Evolutionary conservation across 2,113 vertebrate genomes (phyloP).

Genomic region (Gila orcuttii): DNA sequence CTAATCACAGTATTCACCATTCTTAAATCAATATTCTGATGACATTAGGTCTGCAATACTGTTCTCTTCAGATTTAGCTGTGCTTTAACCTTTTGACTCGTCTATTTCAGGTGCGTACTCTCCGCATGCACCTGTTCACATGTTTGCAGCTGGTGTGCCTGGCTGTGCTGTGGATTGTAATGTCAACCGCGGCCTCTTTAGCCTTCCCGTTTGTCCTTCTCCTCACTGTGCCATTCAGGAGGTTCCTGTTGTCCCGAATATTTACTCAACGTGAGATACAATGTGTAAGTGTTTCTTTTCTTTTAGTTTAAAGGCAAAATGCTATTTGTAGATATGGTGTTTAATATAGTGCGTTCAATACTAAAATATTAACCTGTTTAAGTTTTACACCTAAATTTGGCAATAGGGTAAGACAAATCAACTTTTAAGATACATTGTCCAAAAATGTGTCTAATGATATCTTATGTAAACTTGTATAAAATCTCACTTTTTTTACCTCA

Average conservation of each 20-base stretch:
- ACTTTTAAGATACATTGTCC: too few relatives aligned
- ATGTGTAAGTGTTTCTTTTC: constrained; percentile 81
- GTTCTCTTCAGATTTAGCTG: not conserved
- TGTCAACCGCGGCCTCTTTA: constrained; percentile 92
- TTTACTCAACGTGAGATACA: constrained; percentile 89
- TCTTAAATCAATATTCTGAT: constrained; percentile 4
- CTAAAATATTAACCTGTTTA: too few relatives aligned
- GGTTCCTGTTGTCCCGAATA: constrained; percentile 87
- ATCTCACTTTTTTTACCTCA: too few relatives aligned
- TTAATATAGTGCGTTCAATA: too few relatives aligned
- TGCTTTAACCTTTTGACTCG: not conserved
- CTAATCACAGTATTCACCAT: not conserved
- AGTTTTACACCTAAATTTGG: too few relatives aligned
- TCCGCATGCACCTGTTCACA: constrained; percentile 97
- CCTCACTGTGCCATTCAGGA: constrained; percentile 91
- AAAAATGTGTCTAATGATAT: too few relatives aligned
- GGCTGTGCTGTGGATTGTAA: constrained; percentile 89
- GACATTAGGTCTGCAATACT: not conserved
- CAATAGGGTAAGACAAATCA: too few relatives aligned
- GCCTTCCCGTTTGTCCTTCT: constrained; percentile 98
- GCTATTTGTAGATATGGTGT: not conserved
- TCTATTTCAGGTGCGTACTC: constrained; percentile 85
- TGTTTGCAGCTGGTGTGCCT: constrained; percentile 89
- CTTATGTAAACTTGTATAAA: too few relatives aligned
- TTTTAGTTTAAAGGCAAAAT: not conserved